Evolutionary conservation across 1,140 invertebrate species (phyloP).

Genomic region (Caenorhabditis inopinata): DNA sequence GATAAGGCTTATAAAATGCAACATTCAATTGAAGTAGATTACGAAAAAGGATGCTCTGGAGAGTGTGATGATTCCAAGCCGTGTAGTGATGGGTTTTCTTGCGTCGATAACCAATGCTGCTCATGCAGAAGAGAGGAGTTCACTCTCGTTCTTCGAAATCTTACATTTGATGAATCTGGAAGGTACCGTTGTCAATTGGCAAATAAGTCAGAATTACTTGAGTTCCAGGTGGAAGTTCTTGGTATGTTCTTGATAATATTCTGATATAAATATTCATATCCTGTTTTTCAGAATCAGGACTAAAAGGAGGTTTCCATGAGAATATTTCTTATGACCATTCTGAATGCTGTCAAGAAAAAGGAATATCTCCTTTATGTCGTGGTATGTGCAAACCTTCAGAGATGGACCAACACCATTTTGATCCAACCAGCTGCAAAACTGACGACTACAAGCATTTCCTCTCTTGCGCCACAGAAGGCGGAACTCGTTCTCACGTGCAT

Average conservation of each 20-base stretch:
- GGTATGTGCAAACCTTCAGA: constrained; percentile 51
- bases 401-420: constrained; percentile 50
- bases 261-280: not conserved
- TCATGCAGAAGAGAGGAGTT: constrained; percentile 46
- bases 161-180: constrained; percentile 52
- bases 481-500: constrained; percentile 50
- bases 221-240: constrained; percentile 52
- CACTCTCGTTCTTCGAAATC: constrained; percentile 47
- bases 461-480: constrained; percentile 50
- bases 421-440: constrained; percentile 53
- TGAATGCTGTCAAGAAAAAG: constrained; percentile 50
- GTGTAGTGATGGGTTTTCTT: constrained; percentile 43
- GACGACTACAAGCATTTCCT: constrained; percentile 53
- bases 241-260: constrained; percentile 22
- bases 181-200: constrained; percentile 49
- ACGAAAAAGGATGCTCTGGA: constrained; percentile 41
- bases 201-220: constrained; percentile 47
- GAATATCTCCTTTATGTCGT: constrained; percentile 47
- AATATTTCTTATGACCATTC: constrained; percentile 54
- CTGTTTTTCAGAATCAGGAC: constrained; percentile 46
- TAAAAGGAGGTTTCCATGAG: constrained; percentile 50
- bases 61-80: constrained; percentile 42
- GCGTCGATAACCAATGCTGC: constrained; percentile 50
- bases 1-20: constrained; percentile 39
- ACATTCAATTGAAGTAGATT: constrained; percentile 39